Conservation (phyloP, 2,888 invertebrate genomes). For the Eurois occulta region DNA sequence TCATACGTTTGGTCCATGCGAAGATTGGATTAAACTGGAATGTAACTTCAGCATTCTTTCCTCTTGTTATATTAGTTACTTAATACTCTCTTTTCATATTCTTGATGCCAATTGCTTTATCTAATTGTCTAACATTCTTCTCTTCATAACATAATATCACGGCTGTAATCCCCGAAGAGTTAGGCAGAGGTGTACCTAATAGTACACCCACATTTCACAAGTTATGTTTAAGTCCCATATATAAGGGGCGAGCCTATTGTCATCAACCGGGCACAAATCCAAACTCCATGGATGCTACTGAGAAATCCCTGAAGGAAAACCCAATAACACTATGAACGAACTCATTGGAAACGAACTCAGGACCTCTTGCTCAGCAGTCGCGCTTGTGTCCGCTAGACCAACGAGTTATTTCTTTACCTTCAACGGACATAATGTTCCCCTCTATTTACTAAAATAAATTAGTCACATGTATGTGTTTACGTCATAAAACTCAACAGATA, state of each 20-base stretch:
- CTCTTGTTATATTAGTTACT: neutral
- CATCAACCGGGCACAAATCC: too few species aligned
- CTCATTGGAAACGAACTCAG: too few species aligned
- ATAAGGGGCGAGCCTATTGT: too few species aligned
- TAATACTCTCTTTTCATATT: neutral
- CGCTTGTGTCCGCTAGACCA: too few species aligned
- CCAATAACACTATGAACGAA: too few species aligned
- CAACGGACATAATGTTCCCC: neutral
- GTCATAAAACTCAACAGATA: conserved; percentile 48
- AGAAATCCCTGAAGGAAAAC: too few species aligned
- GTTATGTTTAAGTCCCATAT: too few species aligned
- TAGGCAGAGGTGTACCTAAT: too few species aligned
- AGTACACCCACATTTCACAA: too few species aligned
- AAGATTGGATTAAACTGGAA: neutral
- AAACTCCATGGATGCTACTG: too few species aligned
- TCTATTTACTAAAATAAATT: conserved; percentile 33
- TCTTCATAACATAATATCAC: neutral
- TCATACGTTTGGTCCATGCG: neutral
- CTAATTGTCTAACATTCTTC: neutral
- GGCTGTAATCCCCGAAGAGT: too few species aligned
- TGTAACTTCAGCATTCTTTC: neutral
- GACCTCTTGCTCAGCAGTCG: too few species aligned
- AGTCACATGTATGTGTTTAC: conserved; percentile 63
- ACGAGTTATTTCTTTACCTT: neutral
- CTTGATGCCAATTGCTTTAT: neutral